Evolutionary conservation across 2,797 vertebrate genomes (phyloP).

Genomic region (Rousettus madagascariensis): DNA sequence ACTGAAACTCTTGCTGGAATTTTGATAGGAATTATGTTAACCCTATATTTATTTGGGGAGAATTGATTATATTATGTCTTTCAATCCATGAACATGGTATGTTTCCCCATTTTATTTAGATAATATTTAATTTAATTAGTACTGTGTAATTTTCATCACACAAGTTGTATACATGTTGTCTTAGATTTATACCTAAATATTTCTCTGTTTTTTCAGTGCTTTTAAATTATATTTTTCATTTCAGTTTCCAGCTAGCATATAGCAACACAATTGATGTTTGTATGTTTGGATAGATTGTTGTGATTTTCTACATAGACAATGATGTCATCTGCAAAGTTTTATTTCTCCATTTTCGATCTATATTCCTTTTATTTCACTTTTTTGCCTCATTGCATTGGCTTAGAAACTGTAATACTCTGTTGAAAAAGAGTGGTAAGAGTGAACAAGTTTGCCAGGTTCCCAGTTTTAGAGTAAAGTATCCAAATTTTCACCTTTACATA

Average conservation of each 20-base stretch:
- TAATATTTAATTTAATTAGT: neutral
- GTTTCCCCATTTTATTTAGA: neutral
- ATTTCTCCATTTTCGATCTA: neutral
- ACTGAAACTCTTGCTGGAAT: neutral
- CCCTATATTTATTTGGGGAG: neutral
- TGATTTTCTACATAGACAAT: neutral
- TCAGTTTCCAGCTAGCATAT: neutral
- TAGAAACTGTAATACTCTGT: neutral
- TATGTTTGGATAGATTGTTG: neutral
- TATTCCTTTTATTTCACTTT: neutral
- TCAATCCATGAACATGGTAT: neutral
- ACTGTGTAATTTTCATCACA: neutral
- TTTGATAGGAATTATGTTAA: neutral
- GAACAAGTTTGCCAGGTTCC: neutral
- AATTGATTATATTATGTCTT: neutral
- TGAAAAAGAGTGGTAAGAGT: neutral
- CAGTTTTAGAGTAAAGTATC: no score
- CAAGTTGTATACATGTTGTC: neutral
- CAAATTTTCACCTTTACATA: no score
- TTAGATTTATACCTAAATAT: neutral
- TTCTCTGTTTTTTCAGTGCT: neutral
- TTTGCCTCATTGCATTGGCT: neutral
- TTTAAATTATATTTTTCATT: neutral
- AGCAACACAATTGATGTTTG: neutral
- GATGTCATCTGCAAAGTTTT: neutral